Percentiles rank a stretch among this genome's conserved stretches.
Conservation (phyloP, 2,113 vertebrate genomes). For the Ceyx margarethae region DNA sequence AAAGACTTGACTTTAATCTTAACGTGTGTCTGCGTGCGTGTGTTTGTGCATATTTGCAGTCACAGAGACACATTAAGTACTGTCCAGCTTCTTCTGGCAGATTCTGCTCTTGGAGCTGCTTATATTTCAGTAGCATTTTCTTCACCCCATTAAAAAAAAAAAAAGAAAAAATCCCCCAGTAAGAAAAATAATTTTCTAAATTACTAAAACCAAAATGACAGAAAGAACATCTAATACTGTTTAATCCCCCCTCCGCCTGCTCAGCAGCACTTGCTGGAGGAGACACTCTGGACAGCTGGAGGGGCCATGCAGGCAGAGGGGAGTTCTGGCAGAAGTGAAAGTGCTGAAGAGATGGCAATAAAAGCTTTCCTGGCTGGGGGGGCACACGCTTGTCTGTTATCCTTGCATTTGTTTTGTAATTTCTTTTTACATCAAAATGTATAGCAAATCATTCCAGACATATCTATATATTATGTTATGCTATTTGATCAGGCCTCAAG, state of each 20-base stretch:
- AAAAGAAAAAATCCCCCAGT: background rate
- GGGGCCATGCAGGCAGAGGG: background rate
- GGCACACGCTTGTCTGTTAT: background rate
- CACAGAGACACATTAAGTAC: background rate
- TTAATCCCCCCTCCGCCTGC: slow-evolving; percentile 3
- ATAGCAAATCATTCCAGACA: background rate
- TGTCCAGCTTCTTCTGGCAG: background rate
- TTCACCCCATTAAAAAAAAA: background rate
- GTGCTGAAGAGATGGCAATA: background rate
- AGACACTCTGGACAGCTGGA: slow-evolving; percentile 45
- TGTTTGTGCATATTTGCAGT: background rate
- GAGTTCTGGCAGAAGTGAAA: slow-evolving; percentile 26
- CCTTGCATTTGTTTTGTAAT: background rate
- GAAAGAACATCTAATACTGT: background rate
- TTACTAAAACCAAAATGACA: background rate
- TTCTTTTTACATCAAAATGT: background rate
- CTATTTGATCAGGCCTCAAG: background rate
- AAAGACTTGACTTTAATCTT: background rate
- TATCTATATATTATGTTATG: background rate
- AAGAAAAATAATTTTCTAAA: background rate
- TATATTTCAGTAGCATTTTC: background rate
- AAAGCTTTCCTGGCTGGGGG: background rate
- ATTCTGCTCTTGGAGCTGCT: background rate
- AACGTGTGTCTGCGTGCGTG: background rate
- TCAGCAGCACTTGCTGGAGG: slow-evolving; percentile 12